Evolutionary conservation across 1,140 invertebrate genomes (phyloP).

Genomic region (Apis dorsata): DNA sequence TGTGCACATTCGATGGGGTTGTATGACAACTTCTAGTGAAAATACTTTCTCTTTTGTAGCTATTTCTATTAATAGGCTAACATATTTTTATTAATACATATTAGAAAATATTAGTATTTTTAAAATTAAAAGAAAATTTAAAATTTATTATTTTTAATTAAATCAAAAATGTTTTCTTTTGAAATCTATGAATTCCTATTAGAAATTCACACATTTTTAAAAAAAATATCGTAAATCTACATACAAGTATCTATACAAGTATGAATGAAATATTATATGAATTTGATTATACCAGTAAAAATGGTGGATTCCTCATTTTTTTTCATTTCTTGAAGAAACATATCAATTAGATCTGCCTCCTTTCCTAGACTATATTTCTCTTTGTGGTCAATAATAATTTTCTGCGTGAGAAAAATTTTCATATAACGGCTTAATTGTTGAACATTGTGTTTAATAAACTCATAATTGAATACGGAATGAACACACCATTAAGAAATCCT

Average conservation of each 20-base stretch:
- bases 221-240: background rate
- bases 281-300: slow-evolving; percentile 82
- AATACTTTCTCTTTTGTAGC: slow-evolving; percentile 19
- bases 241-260: background rate
- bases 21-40: background rate
- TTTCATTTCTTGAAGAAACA: slow-evolving; percentile 87
- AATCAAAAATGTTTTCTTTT: background rate
- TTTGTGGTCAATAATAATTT: slow-evolving; percentile 83
- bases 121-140: background rate
- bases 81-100: no score
- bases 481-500: slow-evolving; percentile 80
- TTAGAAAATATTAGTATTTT: background rate
- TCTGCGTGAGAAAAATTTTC: slow-evolving; percentile 70
- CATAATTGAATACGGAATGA: background rate
- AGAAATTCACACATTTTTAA: background rate
- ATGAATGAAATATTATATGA: background rate
- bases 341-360: slow-evolving; percentile 87
- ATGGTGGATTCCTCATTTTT: slow-evolving; percentile 74
- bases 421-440: background rate
- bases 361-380: slow-evolving; percentile 77
- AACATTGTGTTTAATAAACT: background rate
- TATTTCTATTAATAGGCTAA: background rate
- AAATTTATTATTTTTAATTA: background rate
- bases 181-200: background rate
- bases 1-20: background rate